A percentile compares a stretch with the other conserved stretches of the same genome.
Evolutionary conservation across 2,888 invertebrate species (phyloP).

Genomic region (Leptopterna dolabrata): DNA sequence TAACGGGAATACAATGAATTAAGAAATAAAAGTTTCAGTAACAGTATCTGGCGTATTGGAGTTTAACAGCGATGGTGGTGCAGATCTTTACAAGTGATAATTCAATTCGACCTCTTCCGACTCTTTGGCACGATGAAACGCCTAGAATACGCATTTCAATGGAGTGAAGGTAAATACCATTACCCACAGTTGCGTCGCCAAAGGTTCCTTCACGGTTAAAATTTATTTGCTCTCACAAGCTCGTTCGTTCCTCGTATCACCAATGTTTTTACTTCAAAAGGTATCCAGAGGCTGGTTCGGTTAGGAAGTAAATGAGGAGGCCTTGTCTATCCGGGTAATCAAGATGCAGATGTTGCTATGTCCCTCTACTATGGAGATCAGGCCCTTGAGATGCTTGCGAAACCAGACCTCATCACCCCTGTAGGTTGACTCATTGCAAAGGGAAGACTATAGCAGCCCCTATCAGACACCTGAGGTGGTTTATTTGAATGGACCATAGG

Average conservation of each 20-base stretch:
- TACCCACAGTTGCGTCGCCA: background rate
- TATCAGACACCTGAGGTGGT: background rate
- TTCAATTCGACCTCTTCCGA: background rate
- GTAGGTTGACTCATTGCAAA: background rate
- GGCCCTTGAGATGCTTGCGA: constrained; percentile 13
- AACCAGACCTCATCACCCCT: background rate
- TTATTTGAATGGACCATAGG: background rate
- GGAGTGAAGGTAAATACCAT: background rate
- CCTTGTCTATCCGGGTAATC: constrained; percentile 36
- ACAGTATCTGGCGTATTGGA: background rate
- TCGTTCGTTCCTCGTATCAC: background rate
- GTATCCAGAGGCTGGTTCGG: background rate
- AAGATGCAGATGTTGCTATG: constrained; percentile 38
- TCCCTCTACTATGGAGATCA: constrained; percentile 35
- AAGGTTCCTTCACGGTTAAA: background rate
- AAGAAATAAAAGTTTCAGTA: background rate
- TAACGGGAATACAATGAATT: no score
- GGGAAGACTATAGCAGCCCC: background rate
- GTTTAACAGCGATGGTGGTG: background rate
- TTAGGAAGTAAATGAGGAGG: constrained; percentile 6
- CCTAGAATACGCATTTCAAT: background rate
- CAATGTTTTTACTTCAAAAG: constrained; percentile 7
- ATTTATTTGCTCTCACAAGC: background rate
- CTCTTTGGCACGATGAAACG: background rate
- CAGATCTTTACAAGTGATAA: background rate